A percentile compares a stretch with the other conserved stretches of the same genome.
These are phyloP conservation scores for Phalacrocorax aristotelis DNA, from an alignment of 2,113 vertebrate species.

Conservation along the genomic window DNA sequence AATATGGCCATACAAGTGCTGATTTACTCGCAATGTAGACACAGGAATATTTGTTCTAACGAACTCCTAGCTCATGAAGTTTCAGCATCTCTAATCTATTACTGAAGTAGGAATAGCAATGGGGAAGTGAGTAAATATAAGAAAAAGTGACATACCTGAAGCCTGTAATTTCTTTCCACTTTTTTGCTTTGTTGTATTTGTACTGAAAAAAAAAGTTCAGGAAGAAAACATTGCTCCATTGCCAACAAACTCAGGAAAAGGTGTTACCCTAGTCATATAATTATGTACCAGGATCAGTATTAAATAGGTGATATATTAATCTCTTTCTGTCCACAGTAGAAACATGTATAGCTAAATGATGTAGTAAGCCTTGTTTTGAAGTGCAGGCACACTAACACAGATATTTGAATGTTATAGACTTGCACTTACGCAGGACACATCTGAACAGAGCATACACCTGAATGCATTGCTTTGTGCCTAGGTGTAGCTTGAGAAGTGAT, in stretches of 20 bases:
- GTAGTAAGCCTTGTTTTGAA: neutral
- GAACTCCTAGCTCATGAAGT: neutral
- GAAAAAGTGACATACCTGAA: conserved; percentile 59
- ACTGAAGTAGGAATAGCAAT: neutral
- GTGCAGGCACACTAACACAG: neutral
- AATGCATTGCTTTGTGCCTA: neutral
- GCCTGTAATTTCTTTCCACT: neutral
- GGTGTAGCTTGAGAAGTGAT: neutral
- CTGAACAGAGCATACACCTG: neutral
- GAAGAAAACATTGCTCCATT: neutral
- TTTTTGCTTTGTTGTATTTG: neutral
- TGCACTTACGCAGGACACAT: neutral
- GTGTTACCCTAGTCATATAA: neutral
- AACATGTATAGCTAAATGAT: neutral
- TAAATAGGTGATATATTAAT: conserved; percentile 21
- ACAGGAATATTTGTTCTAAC: neutral
- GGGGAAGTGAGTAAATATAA: neutral
- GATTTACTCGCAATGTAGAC: neutral
- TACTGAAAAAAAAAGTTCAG: conserved; percentile 50
- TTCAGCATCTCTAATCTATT: neutral
- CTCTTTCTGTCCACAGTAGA: neutral
- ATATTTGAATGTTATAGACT: neutral
- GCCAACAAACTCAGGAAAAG: conserved; percentile 18
- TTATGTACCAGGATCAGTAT: neutral
- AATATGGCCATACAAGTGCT: neutral